Conservation (phyloP, 2,888 invertebrate species). For the Cheilosia impressa region DNA sequence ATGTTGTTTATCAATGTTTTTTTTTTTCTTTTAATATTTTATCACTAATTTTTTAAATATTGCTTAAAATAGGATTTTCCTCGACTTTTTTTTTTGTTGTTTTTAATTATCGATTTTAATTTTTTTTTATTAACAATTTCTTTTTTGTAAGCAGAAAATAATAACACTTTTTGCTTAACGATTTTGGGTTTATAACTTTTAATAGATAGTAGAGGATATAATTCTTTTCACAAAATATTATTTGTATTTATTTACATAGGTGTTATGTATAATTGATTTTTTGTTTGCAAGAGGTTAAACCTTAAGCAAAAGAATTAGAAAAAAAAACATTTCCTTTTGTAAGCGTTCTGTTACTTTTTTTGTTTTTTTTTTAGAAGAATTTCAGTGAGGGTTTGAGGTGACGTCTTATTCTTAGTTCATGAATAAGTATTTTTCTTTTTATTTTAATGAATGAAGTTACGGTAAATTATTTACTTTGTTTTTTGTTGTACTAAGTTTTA, state of each 20-base stretch:
- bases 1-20: conserved; percentile 24
- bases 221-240: conserved; percentile 40
- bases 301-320: conserved; percentile 59
- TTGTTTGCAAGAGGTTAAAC: conserved; percentile 59
- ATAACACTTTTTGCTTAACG: conserved; percentile 52
- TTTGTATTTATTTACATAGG: conserved; percentile 66
- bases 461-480: conserved; percentile 57
- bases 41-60: conserved; percentile 71
- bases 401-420: conserved; percentile 67
- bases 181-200: conserved; percentile 25
- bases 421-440: conserved; percentile 28
- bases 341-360: conserved; percentile 28
- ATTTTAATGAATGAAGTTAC: conserved; percentile 35
- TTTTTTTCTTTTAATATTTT: conserved; percentile 25
- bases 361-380: conserved; percentile 72
- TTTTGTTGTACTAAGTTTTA: conserved; percentile 58
- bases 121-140: conserved; percentile 37
- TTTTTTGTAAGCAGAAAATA: conserved; percentile 63
- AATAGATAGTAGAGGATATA: conserved; percentile 55
- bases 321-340: conserved; percentile 28
- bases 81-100: conserved; percentile 40
- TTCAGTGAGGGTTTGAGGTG: conserved; percentile 78
- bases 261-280: conserved; percentile 67
- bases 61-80: conserved; percentile 71
- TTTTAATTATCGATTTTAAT: conserved; percentile 10